Evolutionary conservation across 2,888 invertebrate genomes (phyloP), one percentile per base, ranked within the genome.

Genomic region (Chouioia cunea): DNA sequence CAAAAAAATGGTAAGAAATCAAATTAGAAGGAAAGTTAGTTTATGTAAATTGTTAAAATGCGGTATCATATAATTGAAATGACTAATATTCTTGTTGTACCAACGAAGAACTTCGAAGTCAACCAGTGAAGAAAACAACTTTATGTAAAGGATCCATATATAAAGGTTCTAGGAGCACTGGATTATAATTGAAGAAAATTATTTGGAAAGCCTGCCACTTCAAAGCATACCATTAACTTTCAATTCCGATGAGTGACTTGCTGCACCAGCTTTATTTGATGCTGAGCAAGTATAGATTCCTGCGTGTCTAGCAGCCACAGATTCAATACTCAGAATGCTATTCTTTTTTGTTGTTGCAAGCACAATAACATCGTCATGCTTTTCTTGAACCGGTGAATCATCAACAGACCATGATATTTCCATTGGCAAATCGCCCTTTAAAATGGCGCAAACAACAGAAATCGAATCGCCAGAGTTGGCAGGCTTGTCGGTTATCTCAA

Each of bases 401-500:
- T 88, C 85, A 59, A 87, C 80, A 0, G 81, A 85, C 87, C 84
- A 85, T 12, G 76, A 70, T 50, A 84, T 83, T 66, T 89, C 89
- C 64, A 95, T 88, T 1, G 95, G 95, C 74, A 92, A 83, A 83
- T 95, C 95, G 27, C 95, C 94, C 84, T 93, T 92, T 75, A 89
- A 89, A 46, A 92, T 91, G 18, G 91, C 89, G 83, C 94, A 94
- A 67, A 90, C 89, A 2, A 93, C 89, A 74, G 92, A 93, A 69
- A 93, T 91, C 70, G 92, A 90, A 74, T 94, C 93, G 43, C 93
- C 94, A 76, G 92, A 92, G 81, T 93, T 93, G 53, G 93, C 91
- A 73, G 93, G 89, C 77, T 93, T 92, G 63, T 93, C 92, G 74
- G 92, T 92, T 79, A 93, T 92, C 79, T 89, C 89, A 83, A 93